Base-by-base conservation (phyloP, 2,888 invertebrate species). In the Calameuta pallipes region DNA sequence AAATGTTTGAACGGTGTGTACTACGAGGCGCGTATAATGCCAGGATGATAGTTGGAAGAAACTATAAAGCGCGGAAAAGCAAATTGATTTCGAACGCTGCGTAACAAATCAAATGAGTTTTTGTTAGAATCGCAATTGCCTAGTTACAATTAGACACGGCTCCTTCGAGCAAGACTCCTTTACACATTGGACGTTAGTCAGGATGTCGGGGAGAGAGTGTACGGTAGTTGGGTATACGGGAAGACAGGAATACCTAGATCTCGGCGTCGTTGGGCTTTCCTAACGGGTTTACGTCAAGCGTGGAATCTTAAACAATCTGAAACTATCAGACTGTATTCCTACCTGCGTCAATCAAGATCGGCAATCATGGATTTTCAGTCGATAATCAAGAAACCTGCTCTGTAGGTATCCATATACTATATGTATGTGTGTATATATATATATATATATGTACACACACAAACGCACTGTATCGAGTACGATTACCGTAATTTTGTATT, bases 11-110 rank as follows among this genome's bases (percentile, higher is more conserved):
- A 23, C 23, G 23, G 56, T 23, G 23, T 56, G 56, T 56, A 56
- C 56, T 23, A 2, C 23, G 56, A 23, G 23, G 23, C 56, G 56
- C 56, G 56, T 56, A 56, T 56, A 56, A 71, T 71, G 71, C 71
- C 71, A 15, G 31, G 33, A 31, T 68, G 73, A 78, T 78, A 30
- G 70, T 69, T 68, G 30, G n/a, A 78, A 73, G 73, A 76, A 76
- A 73, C 68, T 56, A 23, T 37, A 33, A 30, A 73, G 75, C 76
- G 68, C 73, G 73, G 76, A 35, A 75, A 78, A 73, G 78, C 73
- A 76, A 78, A 78, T 78, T 78, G 78, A 78, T 78, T 78, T 76
- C 56, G 73, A 78, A 37, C 78, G 78, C 70, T 76, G 78, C 78
- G 78, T 78, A 73, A 36, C 73, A 75, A 78, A 78, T 78, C 73